Evolutionary conservation across 2,113 vertebrate genomes (phyloP), one percentile per base, ranked within the genome.

Genomic region (Chunga burmeisteri): DNA sequence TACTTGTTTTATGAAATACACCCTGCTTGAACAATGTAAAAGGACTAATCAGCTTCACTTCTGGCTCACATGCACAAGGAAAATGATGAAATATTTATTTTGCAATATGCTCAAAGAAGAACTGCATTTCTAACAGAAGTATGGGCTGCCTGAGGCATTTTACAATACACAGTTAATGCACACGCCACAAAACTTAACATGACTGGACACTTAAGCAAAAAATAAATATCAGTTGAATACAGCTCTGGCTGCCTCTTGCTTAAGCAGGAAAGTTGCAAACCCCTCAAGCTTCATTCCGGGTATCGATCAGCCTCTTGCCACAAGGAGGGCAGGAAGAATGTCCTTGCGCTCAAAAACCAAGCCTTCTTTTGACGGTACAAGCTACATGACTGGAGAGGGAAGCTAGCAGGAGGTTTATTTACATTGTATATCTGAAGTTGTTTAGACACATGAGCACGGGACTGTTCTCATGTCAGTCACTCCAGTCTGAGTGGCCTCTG

Each of bases 381-480:
- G 66, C 73, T n/a, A 25, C 36, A 2, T 7, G 29, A 27, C 42
- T 2, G 17, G 25, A 34, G 55, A 18, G 4, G 47, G 80, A 73
- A 58, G 50, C 67, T 9, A 16, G 14, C 3, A 21, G 84, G 61
- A 86, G 62, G 16, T 38, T 72, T 7, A 11, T 19, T 38, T 15
- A 27, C 18, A 4, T 38, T 52, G 25, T 13, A 3, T 11, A 42
- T 5, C 72, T 47, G 29, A 80, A 80, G 8, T 6, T 26, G 25
- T 23, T 68, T 1, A 5, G 88, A 74, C 56, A 72, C 80, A 21
- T 0, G 29, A 83, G 68, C 4, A 4, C 4, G n/a, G 66, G 56
- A 44, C 9, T 1, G 0, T 3, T 42, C 53, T 65, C 15, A 4
- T 18, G 20, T 40, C 80, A 49, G 16, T 66, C 70, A 22, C 16